These are phyloP conservation scores for Furnarius figulus DNA, from an alignment of 2,113 vertebrate species.

Conservation along the genomic window DNA sequence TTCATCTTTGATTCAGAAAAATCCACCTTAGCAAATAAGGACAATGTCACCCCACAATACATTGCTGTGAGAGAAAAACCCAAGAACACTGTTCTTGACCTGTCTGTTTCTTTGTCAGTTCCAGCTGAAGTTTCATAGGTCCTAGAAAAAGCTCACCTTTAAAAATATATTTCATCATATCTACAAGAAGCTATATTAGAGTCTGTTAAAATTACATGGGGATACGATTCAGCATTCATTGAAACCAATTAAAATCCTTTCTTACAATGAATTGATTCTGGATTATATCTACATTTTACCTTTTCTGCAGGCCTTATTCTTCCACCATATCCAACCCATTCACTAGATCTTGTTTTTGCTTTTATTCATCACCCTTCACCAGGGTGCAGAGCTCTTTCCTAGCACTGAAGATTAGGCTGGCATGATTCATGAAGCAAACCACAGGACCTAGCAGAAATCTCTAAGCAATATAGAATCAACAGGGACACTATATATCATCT, in stretches of 20 bases:
- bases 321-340: background rate
- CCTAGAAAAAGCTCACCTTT: background rate
- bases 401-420: background rate
- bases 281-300: background rate
- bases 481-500: background rate
- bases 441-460: background rate
- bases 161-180: background rate
- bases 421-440: background rate
- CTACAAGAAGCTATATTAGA: background rate
- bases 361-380: background rate
- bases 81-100: background rate
- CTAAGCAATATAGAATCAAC: slow-evolving; percentile 13
- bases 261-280: background rate
- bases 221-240: background rate
- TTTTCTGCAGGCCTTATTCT: background rate
- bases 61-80: background rate
- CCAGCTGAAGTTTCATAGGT: background rate
- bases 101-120: background rate
- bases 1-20: background rate
- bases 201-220: background rate
- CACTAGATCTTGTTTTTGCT: background rate
- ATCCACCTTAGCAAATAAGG: background rate
- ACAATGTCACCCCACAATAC: background rate
- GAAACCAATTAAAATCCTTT: background rate
- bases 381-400: background rate